These are phyloP conservation scores for Melanotaenia trifasciata DNA, from an alignment of 2,797 vertebrate genomes.

Conservation along the genomic window DNA sequence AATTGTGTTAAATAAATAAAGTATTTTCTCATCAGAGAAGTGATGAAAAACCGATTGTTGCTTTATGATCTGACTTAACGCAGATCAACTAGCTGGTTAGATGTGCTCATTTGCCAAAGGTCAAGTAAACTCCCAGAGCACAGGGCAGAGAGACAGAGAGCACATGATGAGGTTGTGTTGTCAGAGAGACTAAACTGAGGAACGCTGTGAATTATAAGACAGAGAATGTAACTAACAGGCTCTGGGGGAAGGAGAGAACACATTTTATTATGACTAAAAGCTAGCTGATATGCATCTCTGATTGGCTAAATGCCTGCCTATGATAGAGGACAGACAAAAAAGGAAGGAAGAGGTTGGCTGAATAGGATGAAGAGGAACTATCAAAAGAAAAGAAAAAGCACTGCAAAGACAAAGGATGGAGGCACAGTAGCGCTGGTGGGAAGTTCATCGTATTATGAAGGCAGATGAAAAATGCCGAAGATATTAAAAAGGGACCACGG, in stretches of 20 bases:
- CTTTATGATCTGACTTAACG: conserved; percentile 17
- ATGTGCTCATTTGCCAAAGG: conserved; percentile 44
- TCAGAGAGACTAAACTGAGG: conserved; percentile 5
- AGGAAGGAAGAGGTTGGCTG: conserved; percentile 20
- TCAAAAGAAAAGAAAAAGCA: conserved; percentile 33
- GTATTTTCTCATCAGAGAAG: neutral
- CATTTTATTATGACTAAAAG: conserved; percentile 40
- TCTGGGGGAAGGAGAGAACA: conserved; percentile 5
- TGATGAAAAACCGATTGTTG: neutral
- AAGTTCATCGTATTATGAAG: conserved; percentile 29
- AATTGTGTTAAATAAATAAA: neutral
- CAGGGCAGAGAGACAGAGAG: conserved; percentile 15
- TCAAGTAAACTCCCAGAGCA: conserved; percentile 39
- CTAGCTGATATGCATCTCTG: conserved; percentile 51
- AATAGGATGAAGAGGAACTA: conserved; percentile 27
- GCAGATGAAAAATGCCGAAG: conserved; percentile 39
- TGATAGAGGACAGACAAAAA: conserved; percentile 45
- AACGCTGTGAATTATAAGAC: conserved; percentile 34
- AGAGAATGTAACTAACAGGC: conserved; percentile 2
- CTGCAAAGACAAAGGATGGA: conserved; percentile 17
- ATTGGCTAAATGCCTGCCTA: conserved; percentile 52
- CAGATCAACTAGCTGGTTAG: conserved; percentile 15
- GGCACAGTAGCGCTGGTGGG: conserved; percentile 21
- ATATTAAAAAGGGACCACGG: conserved; percentile 51
- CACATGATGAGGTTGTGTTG: neutral